Percentiles rank a stretch among this genome's conserved stretches.
Conservation (phyloP, 2,888 invertebrate species). For the Lamellibrachia satsuma region DNA sequence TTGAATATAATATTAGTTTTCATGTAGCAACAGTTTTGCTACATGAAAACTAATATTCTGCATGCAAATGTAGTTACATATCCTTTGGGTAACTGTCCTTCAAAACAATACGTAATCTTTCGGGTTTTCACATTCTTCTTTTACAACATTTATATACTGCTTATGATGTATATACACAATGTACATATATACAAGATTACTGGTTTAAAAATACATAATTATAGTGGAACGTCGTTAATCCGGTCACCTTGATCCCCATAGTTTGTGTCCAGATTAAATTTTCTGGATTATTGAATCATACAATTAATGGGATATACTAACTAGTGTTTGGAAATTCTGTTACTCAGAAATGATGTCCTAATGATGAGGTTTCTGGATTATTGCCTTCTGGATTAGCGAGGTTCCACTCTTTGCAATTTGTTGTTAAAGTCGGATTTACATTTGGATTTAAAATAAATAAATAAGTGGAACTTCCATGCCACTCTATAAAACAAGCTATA, state of each 20-base stretch:
- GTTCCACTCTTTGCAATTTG: not conserved
- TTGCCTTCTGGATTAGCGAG: too few species aligned
- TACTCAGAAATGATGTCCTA: too few species aligned
- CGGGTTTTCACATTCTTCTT: not conserved
- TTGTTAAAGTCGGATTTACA: not conserved
- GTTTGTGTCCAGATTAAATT: too few species aligned
- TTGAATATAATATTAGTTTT: not conserved
- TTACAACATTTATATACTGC: not conserved
- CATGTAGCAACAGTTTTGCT: not conserved
- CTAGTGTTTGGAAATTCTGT: too few species aligned
- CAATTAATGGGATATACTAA: too few species aligned
- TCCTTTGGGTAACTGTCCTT: not conserved
- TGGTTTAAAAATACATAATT: not conserved
- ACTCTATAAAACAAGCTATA: not conserved
- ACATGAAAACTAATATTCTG: not conserved
- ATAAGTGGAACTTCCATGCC: not conserved
- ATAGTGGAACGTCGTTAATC: not conserved
- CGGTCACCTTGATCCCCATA: too few species aligned
- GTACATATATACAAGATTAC: not conserved
- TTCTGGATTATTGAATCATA: too few species aligned
- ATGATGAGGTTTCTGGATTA: too few species aligned
- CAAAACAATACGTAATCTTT: not conserved
- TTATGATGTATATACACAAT: slow-evolving; percentile 6
- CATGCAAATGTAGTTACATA: not conserved
- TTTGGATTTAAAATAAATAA: not conserved